Conservation (phyloP, 2,797 vertebrate species). For the Lepus oiostolus region DNA sequence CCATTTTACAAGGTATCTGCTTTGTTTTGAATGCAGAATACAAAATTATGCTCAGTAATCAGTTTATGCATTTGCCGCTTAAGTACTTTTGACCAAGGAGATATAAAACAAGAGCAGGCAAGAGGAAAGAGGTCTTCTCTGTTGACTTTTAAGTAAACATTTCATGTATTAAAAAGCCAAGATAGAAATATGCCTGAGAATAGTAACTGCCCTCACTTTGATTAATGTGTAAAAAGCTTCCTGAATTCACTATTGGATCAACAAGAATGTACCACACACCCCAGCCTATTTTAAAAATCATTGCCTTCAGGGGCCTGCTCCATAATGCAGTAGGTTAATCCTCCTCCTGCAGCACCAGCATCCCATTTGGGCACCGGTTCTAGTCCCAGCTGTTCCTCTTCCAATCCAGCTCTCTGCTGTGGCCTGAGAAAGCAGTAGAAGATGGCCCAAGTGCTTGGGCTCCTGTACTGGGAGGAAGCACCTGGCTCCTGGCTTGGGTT, state of each 20-base stretch:
- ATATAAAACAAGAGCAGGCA: slow-evolving; percentile 74
- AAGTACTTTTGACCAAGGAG: slow-evolving; percentile 74
- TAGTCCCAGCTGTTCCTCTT: no score
- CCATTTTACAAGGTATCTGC: slow-evolving; percentile 25
- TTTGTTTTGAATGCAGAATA: slow-evolving; percentile 69
- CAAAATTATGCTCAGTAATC: slow-evolving; percentile 66
- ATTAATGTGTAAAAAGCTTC: slow-evolving; percentile 62
- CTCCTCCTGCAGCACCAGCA: no score
- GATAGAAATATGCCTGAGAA: slow-evolving; percentile 30
- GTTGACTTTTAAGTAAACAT: slow-evolving; percentile 70
- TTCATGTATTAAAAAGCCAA: slow-evolving; percentile 70
- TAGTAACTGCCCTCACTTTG: slow-evolving; percentile 47
- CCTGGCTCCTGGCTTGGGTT: no score
- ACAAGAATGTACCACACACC: background rate
- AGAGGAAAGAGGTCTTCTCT: slow-evolving; percentile 56
- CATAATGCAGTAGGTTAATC: no score
- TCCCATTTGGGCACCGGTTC: no score
- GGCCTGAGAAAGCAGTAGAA: no score
- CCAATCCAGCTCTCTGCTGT: no score
- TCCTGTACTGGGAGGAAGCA: no score
- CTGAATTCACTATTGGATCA: slow-evolving; percentile 13
- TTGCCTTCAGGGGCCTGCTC: no score
- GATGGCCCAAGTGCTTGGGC: no score
- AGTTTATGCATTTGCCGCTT: slow-evolving; percentile 57
- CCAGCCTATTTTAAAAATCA: fast-evolving